phyloP scores from a whole-genome alignment of 2,797 vertebrate genomes.

The Parauchenoglanis punctatus region DNA sequence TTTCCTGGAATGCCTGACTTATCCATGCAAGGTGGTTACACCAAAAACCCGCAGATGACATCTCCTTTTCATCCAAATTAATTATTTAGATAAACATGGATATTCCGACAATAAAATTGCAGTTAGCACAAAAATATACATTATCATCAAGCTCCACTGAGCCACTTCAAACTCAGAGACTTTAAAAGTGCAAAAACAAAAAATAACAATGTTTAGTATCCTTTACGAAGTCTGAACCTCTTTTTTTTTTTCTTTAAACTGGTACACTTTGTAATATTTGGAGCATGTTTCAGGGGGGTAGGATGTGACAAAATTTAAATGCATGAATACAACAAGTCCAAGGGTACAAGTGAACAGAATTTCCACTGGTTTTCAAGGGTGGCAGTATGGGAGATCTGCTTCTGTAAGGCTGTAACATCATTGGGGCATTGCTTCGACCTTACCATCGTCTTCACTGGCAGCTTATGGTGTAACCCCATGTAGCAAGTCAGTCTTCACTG shows the following conservation, averaged over 20 bases:
- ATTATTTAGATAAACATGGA: slow-evolving; percentile 83
- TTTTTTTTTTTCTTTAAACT: slow-evolving; percentile 36
- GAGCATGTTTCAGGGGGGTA: slow-evolving; percentile 42
- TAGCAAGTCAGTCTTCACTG: slow-evolving; percentile 99
- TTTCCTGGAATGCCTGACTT: slow-evolving; percentile 99
- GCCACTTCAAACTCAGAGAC: slow-evolving; percentile 86
- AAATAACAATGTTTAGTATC: slow-evolving; percentile 50
- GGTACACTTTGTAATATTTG: slow-evolving; percentile 41
- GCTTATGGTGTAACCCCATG: slow-evolving; percentile 99
- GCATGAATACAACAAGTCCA: slow-evolving; percentile 50
- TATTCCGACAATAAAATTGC: slow-evolving; percentile 82
- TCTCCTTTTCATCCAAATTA: slow-evolving; percentile 81
- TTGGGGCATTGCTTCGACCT: slow-evolving; percentile 89
- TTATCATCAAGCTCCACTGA: slow-evolving; percentile 84
- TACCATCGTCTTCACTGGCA: slow-evolving; percentile 96
- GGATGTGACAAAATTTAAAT: slow-evolving; percentile 35
- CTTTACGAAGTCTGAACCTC: slow-evolving; percentile 49
- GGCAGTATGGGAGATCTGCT: slow-evolving; percentile 74
- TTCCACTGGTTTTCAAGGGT: slow-evolving; percentile 48
- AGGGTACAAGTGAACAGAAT: slow-evolving; percentile 45
- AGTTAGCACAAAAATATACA: slow-evolving; percentile 86
- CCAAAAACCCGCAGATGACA: slow-evolving; percentile 92
- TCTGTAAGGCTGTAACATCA: slow-evolving; percentile 98
- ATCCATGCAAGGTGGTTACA: slow-evolving; percentile 99
- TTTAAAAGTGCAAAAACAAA: slow-evolving; percentile 73